Conservation (phyloP, 2,888 invertebrate genomes). For the Osedax fenrisi region DNA sequence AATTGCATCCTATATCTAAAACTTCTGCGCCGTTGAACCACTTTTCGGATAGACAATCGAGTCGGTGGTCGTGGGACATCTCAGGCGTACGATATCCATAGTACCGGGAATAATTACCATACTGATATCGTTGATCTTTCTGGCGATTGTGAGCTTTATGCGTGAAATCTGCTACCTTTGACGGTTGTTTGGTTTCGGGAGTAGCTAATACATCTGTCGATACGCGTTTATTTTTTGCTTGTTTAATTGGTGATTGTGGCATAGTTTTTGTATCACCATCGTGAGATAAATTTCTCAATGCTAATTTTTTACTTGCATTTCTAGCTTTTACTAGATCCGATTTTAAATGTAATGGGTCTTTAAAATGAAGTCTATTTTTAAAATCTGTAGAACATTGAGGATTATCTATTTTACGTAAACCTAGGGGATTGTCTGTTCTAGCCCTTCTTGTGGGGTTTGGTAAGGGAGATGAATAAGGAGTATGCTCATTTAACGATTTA, state of each 20-base stretch:
- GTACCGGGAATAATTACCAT: conserved; percentile 92
- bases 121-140: conserved; percentile 60
- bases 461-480: conserved; percentile 75
- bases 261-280: neutral
- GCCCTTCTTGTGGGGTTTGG: conserved; percentile 49
- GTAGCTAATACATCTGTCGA: conserved; percentile 39
- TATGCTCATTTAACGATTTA: conserved; percentile 62
- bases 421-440: conserved; percentile 13
- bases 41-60: conserved; percentile 69
- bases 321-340: neutral
- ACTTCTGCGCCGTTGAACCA: conserved; percentile 79
- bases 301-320: neutral
- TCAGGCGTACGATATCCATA: conserved; percentile 82
- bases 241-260: neutral
- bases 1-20: conserved; percentile 92
- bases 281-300: neutral
- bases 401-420: neutral
- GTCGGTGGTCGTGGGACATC: conserved; percentile 64
- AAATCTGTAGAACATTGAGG: neutral
- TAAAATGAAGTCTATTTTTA: neutral
- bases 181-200: conserved; percentile 36
- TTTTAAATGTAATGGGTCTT: neutral
- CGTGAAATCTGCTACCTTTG: neutral
- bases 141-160: neutral
- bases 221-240: conserved; percentile 39